Conservation (phyloP, 2,888 invertebrate species). For the Tortrix viridana region DNA sequence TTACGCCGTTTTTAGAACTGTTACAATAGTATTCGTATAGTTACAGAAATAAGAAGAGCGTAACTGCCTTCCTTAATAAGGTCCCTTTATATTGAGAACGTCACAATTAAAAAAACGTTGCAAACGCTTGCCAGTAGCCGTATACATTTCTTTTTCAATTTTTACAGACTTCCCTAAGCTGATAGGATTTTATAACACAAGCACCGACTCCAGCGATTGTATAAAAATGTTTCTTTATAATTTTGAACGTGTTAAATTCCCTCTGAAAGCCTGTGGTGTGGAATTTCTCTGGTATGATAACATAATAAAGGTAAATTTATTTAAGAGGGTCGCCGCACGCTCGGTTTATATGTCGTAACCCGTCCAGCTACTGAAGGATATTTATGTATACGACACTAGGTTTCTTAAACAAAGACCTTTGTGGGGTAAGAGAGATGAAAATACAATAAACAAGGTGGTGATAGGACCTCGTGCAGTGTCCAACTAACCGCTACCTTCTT, state of each 20-base stretch:
- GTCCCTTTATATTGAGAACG: too few relatives aligned
- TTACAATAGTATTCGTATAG: too few relatives aligned
- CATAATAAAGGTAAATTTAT: conserved; percentile 37
- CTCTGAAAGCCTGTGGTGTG: conserved; percentile 20
- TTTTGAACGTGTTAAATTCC: conserved; percentile 33
- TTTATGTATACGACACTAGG: conserved; percentile 16
- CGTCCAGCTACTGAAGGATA: conserved; percentile 24
- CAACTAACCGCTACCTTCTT: too few relatives aligned
- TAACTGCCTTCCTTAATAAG: too few relatives aligned
- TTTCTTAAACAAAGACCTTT: conserved; percentile 5
- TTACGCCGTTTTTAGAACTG: too few relatives aligned
- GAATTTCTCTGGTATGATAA: conserved; percentile 35
- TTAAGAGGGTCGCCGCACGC: conserved; percentile 34
- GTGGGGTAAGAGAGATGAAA: background rate
- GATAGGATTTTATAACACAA: background rate
- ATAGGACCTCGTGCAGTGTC: too few relatives aligned
- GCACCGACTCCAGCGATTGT: background rate
- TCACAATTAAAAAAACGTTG: too few relatives aligned
- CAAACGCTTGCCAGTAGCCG: too few relatives aligned
- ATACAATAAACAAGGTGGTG: too few relatives aligned
- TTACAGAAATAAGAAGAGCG: too few relatives aligned
- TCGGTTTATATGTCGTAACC: conserved; percentile 24
- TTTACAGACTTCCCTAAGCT: too few relatives aligned
- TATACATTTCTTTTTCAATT: too few relatives aligned
- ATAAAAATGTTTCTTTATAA: conserved; percentile 36